These are phyloP conservation scores for Chelon labrosus DNA, from an alignment of 2,797 vertebrate genomes.

Conservation along the genomic window DNA sequence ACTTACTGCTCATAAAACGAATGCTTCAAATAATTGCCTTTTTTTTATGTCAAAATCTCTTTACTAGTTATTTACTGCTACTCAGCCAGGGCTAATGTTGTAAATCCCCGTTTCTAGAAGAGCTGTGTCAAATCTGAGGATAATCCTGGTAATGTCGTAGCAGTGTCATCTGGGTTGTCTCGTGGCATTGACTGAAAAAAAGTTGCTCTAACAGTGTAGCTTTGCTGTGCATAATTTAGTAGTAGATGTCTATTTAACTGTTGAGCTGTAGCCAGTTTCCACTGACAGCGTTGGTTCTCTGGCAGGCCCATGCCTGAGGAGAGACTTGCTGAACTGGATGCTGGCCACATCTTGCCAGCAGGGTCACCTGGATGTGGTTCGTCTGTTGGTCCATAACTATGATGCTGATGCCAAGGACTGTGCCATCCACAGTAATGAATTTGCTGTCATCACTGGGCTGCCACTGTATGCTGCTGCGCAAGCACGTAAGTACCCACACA, in stretches of 20 bases:
- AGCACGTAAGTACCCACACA: conserved; percentile 82
- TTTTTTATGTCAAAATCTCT: background rate
- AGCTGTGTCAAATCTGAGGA: background rate
- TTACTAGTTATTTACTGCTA: background rate
- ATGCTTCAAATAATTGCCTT: background rate
- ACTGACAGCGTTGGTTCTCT: background rate
- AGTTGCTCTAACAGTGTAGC: too few relatives aligned
- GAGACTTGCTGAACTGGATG: conserved; percentile 93
- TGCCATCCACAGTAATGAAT: conserved; percentile 88
- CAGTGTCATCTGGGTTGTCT: too few relatives aligned
- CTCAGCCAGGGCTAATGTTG: background rate
- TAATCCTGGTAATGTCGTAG: background rate
- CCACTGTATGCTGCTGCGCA: conserved; percentile 93
- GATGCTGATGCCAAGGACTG: conserved; percentile 89
- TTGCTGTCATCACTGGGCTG: conserved; percentile 89
- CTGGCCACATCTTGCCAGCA: conserved; percentile 91
- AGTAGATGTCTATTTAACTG: too few relatives aligned
- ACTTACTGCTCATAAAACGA: background rate
- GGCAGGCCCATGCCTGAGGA: conserved; percentile 81
- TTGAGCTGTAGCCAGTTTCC: too few relatives aligned
- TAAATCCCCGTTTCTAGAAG: background rate
- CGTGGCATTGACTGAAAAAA: too few relatives aligned
- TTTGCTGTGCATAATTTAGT: too few relatives aligned
- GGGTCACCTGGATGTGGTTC: conserved; percentile 90
- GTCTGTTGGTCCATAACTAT: conserved; percentile 89